Evolutionary conservation across 2,888 invertebrate genomes (phyloP), one percentile per base, ranked within the genome.

Genomic region (Drosophila mulleri): DNA sequence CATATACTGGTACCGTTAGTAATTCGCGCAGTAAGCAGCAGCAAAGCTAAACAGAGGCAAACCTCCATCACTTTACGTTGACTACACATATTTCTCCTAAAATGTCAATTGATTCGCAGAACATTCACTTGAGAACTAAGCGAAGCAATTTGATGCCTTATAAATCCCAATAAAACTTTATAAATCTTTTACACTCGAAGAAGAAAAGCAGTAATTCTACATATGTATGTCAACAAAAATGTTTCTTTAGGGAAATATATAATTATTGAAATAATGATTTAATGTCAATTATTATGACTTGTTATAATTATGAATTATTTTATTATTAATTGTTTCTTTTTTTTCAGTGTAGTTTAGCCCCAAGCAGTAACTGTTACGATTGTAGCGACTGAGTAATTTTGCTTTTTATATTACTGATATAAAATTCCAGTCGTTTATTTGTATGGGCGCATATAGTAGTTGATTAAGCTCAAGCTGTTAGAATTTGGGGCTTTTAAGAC

Each of bases 281-380:
- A n/a, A n/a, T n/a, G n/a, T n/a, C n/a, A n/a, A n/a, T 11, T 3
- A 35, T 9, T 35, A 35, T 26, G 26, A 29, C 7, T 29, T 29
- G 7, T 26, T 26, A 26, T 26, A 0, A 4, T 26, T 26, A 26
- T 26, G 8, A 29, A 29, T 29, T 7, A 29, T 29, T 35, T 12
- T 20, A 39, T 12, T 16, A n/a, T 16, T 2, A 16, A 26, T 8
- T 26, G 0, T 20, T 1, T 6, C 26, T 5, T 16, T 29, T 44
- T 44, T 32, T 57, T 11, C 42, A 57, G 57, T 57, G 57, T 57
- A 57, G 42, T 44, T 58, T n/a, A 58, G 7, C n/a, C 4, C 5
- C 20, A 20, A 32, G 12, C 6, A 35, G 9, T 12, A 6, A 9
- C 11, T 2, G 14, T 11, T 20, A 14, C 5, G 8, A 29, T 50